Base-by-base conservation (phyloP, 2,888 invertebrate species). In the Phortica magna region DNA sequence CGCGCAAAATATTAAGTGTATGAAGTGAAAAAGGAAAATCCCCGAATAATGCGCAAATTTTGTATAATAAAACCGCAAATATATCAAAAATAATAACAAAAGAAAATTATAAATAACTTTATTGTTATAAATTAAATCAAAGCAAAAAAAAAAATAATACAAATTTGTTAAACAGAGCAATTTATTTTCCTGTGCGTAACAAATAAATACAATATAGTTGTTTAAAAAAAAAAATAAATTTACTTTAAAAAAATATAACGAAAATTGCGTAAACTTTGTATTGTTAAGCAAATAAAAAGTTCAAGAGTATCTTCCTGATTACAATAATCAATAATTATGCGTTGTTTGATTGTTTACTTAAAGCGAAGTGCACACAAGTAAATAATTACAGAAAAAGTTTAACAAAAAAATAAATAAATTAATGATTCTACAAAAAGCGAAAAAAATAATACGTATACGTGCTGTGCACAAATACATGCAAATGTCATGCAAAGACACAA, bases 381-480 rank as follows among this genome's bases (percentile, higher is more conserved):
- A 19, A 71, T 71, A 48, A 67, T 67, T 7, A 39, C 41, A 67
- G 12, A 41, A 53, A 53, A 71, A 48, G 17, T n/a, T 17, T 48
- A n/a, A 43, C n/a, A 68, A 43, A 6, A 19, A 53, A 48, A 70
- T 53, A 19, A 70, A 19, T 9, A 43, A 43, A 68, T 64, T 74
- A 77, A 61, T 55, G 55, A 39, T 68, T 71, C 43, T 39, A 71
- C 65, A 72, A 75, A 70, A 68, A 72, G 53, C 77, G 7, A 4
- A 14, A 48, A 41, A 70, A 31, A n/a, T 39, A 43, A 48, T 68
- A 42, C 68, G 43, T 19, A 68, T n/a, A 22, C 64, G 64, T 6
- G 19, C 22, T 64, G 14, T 64, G 41, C 59, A 42, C 74, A 75
- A 59, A 68, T 72, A 68, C 72, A 76, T 72, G 79, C 77, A 84